Evolutionary conservation across 2,113 vertebrate species (phyloP), one percentile per base, ranked within the genome.

Genomic region (Lagopus muta): DNA sequence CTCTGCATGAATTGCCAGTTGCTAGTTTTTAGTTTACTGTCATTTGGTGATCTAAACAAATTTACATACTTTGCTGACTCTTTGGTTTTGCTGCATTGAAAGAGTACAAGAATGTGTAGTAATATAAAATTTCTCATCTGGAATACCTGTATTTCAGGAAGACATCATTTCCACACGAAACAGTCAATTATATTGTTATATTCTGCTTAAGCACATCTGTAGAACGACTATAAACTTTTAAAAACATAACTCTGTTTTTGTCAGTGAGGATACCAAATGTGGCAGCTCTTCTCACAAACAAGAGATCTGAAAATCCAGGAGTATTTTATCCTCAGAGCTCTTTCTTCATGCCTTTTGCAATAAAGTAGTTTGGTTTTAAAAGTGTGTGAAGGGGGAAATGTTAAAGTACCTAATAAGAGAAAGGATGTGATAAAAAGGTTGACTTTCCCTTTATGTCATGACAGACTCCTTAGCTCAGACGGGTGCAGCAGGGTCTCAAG

Each of bases 11-110:
- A 92, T 36, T 50, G 34, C 22, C 58, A 62, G 20, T 94, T 66
- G 38, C 67, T 88, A 32, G 17, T 82, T 95, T 95, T 84, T 86
- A 60, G 73, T 86, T 82, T 83, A 84, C 82, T 84, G 57, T 65
- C 65, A 34, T 78, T 67, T 57, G 73, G 22, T 86, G 42, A 86
- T 94, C 48, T 89, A 89, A 83, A 43, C 60, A 60, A 85, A 73
- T 92, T 61, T 92, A 77, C 91, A 30, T 81, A 88, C 58, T 81
- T 72, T 94, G 69, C 55, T 52, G 65, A 18, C 45, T 80, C 52
- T 84, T 81, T 74, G 43, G 21, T 82, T 96, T 76, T 88, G 17
- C 52, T 80, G 72, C 50, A 61, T 52, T 74, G 64, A 86, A 74
- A 60, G 66, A 82, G 80, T 82, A 50, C 62, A 42, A 10, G 8